These are phyloP conservation scores for Platycercus adscitus DNA, from an alignment of 2,113 vertebrate genomes.

Conservation along the genomic window DNA sequence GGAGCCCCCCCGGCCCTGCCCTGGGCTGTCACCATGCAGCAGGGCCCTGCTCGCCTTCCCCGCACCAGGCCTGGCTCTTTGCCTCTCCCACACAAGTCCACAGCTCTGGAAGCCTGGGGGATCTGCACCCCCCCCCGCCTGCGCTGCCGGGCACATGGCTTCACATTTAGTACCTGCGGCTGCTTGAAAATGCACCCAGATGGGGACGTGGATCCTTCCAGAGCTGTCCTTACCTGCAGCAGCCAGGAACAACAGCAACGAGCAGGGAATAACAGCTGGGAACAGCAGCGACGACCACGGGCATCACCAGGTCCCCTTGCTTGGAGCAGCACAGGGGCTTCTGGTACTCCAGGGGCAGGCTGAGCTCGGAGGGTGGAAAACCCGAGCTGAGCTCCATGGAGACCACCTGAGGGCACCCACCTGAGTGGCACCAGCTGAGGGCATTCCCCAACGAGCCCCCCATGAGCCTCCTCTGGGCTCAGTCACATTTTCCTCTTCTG, in stretches of 20 bases:
- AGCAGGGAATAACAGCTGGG: background rate
- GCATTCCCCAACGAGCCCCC: background rate
- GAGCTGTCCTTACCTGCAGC: background rate
- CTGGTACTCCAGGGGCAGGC: background rate
- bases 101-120: background rate
- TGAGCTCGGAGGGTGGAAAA: background rate
- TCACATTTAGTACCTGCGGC: background rate
- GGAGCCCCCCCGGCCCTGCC: background rate
- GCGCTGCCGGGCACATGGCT: background rate
- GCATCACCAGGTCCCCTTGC: accelerated
- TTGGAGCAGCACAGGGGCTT: background rate
- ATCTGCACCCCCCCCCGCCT: background rate
- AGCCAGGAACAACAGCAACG: accelerated
- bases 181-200: background rate
- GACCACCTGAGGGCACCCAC: background rate
- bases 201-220: background rate
- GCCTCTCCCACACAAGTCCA: accelerated
- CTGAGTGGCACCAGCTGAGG: background rate
- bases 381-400: background rate
- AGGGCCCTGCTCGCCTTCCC: background rate
- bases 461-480: background rate
- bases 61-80: accelerated
- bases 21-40: accelerated
- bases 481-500: background rate
- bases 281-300: background rate